A percentile compares a stretch with the other conserved stretches of the same genome.
Conservation (phyloP, 2,113 vertebrate genomes). For the Motacilla alba region DNA sequence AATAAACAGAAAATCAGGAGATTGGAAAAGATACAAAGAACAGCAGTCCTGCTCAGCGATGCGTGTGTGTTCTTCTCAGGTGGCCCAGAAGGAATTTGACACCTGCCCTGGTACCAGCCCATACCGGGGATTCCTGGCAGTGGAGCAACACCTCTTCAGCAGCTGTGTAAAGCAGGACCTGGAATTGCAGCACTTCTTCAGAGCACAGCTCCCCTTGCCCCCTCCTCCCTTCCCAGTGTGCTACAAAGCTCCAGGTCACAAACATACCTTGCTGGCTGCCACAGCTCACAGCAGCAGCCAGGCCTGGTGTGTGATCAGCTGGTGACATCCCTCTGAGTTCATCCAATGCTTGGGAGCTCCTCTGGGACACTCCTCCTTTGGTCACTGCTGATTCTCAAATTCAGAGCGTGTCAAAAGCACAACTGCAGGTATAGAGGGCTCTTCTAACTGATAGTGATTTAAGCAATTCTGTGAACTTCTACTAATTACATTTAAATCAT, state of each 20-base stretch:
- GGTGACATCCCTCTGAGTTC: background rate
- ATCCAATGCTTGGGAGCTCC: background rate
- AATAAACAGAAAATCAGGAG: background rate
- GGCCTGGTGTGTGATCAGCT: background rate
- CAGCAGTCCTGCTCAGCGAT: background rate
- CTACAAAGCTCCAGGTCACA: background rate
- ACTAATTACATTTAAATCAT: constrained; percentile 61
- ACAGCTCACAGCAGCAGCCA: background rate
- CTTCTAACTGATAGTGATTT: constrained; percentile 56
- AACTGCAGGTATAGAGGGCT: constrained; percentile 1
- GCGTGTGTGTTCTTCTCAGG: background rate
- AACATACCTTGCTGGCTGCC: background rate
- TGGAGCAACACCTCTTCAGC: background rate
- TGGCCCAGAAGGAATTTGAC: background rate
- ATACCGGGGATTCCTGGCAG: background rate
- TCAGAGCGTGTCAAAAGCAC: background rate
- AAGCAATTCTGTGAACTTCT: background rate
- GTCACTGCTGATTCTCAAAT: background rate
- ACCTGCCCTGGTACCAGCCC: background rate
- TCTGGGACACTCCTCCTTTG: background rate
- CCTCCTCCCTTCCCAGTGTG: background rate
- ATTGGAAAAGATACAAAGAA: background rate
- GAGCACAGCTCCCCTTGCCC: background rate
- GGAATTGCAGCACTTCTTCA: background rate
- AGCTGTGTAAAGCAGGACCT: background rate